Evolutionary conservation across 2,888 invertebrate genomes (phyloP).

Genomic region (Listrodromus nycthemerus): DNA sequence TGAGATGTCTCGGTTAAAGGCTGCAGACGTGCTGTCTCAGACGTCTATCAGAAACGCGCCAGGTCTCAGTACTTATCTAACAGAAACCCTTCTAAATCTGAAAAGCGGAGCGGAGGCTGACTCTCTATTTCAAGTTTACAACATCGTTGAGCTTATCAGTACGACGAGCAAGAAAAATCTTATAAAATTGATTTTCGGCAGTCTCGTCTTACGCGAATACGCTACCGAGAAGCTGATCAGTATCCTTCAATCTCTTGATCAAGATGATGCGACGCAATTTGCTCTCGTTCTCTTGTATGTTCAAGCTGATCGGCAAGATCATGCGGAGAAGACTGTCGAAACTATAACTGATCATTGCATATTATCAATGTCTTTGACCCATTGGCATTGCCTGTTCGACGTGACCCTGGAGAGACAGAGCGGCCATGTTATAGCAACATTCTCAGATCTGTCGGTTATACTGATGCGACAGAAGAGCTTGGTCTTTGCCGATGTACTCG

Average conservation of each 20-base stretch:
- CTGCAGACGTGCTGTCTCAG: constrained; percentile 85
- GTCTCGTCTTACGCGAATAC: constrained; percentile 86
- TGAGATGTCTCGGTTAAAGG: constrained; percentile 85
- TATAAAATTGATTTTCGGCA: constrained; percentile 85
- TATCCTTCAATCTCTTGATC: constrained; percentile 81
- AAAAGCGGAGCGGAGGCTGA: constrained; percentile 85
- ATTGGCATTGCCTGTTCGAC: constrained; percentile 86
- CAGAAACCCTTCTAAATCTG: constrained; percentile 82
- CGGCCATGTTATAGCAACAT: constrained; percentile 82
- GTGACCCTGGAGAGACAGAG: constrained; percentile 82
- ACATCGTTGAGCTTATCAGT: constrained; percentile 80
- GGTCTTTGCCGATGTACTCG: constrained; percentile 85
- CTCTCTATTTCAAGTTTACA: constrained; percentile 83
- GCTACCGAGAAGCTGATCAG: constrained; percentile 86
- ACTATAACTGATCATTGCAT: constrained; percentile 84
- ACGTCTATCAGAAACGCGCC: constrained; percentile 78
- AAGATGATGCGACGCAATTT: constrained; percentile 82
- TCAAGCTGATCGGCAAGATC: constrained; percentile 85
- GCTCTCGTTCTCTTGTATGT: constrained; percentile 85
- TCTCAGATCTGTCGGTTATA: constrained; percentile 86
- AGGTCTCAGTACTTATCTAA: constrained; percentile 79
- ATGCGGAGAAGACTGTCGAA: constrained; percentile 85
- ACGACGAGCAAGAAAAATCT: constrained; percentile 82
- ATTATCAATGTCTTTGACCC: constrained; percentile 82
- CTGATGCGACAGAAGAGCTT: constrained; percentile 85